Conservation (phyloP, 1,140 invertebrate species). For the Hylaeus volcanicus region DNA sequence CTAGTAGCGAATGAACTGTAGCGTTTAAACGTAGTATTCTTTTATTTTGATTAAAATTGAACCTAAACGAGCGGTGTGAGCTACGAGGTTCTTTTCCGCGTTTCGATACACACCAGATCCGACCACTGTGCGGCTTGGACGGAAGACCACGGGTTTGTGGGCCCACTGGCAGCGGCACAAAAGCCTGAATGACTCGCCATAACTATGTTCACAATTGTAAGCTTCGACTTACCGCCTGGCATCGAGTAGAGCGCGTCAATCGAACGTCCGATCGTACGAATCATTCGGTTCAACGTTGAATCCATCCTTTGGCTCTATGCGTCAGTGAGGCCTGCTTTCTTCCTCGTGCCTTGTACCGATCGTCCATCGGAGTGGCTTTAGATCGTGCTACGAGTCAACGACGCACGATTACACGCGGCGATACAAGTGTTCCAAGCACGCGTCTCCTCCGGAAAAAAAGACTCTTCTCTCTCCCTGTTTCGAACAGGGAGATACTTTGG, state of each 20-base stretch:
- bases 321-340: slow-evolving; percentile 36
- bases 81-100: too few species aligned
- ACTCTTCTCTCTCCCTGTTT: too few species aligned
- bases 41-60: too few species aligned
- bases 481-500: too few species aligned
- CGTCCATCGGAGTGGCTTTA: not conserved
- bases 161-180: slow-evolving; percentile 43
- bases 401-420: slow-evolving; percentile 32
- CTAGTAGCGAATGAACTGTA: too few species aligned
- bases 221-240: slow-evolving; percentile 34
- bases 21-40: too few species aligned
- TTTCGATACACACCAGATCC: too few species aligned
- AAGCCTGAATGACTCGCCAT: slow-evolving; percentile 59
- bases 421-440: not conserved
- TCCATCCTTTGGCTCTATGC: slow-evolving; percentile 4
- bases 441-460: too few species aligned
- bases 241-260: slow-evolving; percentile 38
- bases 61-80: too few species aligned
- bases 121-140: slow-evolving; percentile 17
- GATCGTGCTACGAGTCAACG: slow-evolving; percentile 12
- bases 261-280: slow-evolving; percentile 45
- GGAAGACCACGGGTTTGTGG: slow-evolving; percentile 19
- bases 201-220: slow-evolving; percentile 49
- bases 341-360: slow-evolving; percentile 31
- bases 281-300: slow-evolving; percentile 33